These are phyloP conservation scores for Sitobion miscanthi DNA, from an alignment of 1,140 invertebrate species.

Conservation along the genomic window DNA sequence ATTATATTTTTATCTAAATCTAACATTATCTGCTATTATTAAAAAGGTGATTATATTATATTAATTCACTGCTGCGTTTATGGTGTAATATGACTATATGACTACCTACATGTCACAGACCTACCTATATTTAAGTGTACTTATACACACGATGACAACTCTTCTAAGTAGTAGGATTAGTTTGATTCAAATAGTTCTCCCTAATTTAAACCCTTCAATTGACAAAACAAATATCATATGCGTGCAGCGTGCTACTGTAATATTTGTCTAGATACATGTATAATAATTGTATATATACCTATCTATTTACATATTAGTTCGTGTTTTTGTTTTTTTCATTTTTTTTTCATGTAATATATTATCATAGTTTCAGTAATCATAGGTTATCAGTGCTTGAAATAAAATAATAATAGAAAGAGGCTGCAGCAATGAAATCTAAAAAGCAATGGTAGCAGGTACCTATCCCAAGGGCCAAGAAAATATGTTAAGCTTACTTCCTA, in stretches of 20 bases:
- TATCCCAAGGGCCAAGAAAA: neutral
- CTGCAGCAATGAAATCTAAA: neutral
- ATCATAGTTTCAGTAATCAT: too few relatives aligned
- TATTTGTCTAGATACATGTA: neutral
- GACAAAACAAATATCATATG: neutral
- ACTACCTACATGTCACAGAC: too few relatives aligned
- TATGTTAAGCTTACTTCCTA: neutral
- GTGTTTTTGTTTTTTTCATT: neutral
- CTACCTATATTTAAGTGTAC: neutral
- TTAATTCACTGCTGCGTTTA: neutral
- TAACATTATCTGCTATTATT: neutral
- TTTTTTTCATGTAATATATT: neutral
- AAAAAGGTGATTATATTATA: neutral
- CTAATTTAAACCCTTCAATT: slow-evolving; percentile 11
- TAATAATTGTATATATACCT: neutral
- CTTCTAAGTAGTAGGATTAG: neutral
- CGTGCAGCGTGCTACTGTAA: neutral
- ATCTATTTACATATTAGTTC: neutral
- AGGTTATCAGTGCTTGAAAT: neutral
- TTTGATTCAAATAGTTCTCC: neutral
- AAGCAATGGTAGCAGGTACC: neutral
- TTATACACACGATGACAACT: neutral
- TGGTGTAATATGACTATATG: neutral
- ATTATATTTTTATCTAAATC: neutral
- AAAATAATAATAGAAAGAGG: neutral